A percentile compares a stretch with the other conserved stretches of the same genome.
Conservation (phyloP, 2,797 vertebrate genomes). For the Dermochelys coriacea region DNA sequence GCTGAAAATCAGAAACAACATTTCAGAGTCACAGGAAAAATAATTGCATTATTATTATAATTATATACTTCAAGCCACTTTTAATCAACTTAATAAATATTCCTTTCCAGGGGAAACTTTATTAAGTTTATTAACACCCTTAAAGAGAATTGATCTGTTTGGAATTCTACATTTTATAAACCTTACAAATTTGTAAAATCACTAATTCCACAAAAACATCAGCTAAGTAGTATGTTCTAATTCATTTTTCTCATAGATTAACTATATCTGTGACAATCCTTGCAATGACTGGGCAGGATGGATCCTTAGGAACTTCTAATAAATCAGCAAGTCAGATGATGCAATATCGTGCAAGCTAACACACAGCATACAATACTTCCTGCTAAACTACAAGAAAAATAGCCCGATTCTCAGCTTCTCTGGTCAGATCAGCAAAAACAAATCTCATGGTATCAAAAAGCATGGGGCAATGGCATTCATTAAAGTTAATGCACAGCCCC, state of each 20-base stretch:
- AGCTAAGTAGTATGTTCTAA: slow-evolving; percentile 27
- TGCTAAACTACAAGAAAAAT: neutral
- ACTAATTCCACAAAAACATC: slow-evolving; percentile 25
- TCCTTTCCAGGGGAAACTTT: slow-evolving; percentile 57
- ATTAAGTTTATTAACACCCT: slow-evolving; percentile 42
- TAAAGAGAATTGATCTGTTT: slow-evolving; percentile 56
- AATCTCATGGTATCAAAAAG: neutral
- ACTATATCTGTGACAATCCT: slow-evolving; percentile 52
- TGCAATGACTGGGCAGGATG: slow-evolving; percentile 34
- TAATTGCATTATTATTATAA: neutral
- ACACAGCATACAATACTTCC: slow-evolving; percentile 6
- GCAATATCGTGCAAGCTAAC: slow-evolving; percentile 9
- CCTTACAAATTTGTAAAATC: neutral
- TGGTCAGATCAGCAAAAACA: neutral
- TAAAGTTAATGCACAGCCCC: neutral
- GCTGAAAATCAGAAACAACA: neutral
- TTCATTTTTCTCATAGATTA: slow-evolving; percentile 31
- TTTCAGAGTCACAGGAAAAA: neutral
- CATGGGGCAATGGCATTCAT: neutral
- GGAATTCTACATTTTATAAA: slow-evolving; percentile 29
- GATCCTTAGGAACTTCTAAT: slow-evolving; percentile 30
- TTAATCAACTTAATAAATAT: slow-evolving; percentile 66
- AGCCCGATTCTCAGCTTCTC: neutral
- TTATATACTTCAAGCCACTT: slow-evolving; percentile 52
- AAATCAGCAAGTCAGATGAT: slow-evolving; percentile 64